These are phyloP conservation scores for Botia almorhae DNA, from an alignment of 2,797 vertebrate genomes.

Conservation along the genomic window DNA sequence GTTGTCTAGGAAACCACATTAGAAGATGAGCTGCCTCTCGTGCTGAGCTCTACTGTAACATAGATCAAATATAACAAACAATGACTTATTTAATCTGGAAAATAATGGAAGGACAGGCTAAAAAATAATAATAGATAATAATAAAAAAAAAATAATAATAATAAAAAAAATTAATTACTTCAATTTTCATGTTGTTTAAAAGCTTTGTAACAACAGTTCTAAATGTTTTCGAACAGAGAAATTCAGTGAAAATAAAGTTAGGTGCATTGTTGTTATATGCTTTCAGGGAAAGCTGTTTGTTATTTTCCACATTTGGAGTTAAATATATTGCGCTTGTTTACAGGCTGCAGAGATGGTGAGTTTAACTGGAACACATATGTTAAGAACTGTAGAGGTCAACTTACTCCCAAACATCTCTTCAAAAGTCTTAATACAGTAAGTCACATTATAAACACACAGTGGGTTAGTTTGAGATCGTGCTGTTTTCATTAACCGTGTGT, in stretches of 20 bases:
- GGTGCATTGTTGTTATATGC: too few species aligned
- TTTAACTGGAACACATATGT: slow-evolving; percentile 85
- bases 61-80: not conserved
- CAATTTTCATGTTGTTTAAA: not conserved
- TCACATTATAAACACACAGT: not conserved
- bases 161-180: not conserved
- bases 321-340: slow-evolving; percentile 6
- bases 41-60: not conserved
- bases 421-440: slow-evolving; percentile 84
- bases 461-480: not conserved
- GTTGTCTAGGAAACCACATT: not conserved
- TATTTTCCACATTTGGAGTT: not conserved
- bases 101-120: too few species aligned
- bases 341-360: slow-evolving; percentile 83
- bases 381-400: slow-evolving; percentile 83
- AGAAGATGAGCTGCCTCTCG: not conserved
- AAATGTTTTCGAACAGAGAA: too few species aligned
- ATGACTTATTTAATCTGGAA: too few species aligned
- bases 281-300: too few species aligned
- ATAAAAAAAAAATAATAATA: too few species aligned
- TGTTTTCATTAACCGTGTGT: not conserved
- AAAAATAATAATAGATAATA: too few species aligned
- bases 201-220: too few species aligned
- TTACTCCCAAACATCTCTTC: slow-evolving; percentile 84
- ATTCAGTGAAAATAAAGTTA: too few species aligned